Evolutionary conservation across 2,113 vertebrate genomes (phyloP).

Genomic region (Girardinichthys multiradiatus): DNA sequence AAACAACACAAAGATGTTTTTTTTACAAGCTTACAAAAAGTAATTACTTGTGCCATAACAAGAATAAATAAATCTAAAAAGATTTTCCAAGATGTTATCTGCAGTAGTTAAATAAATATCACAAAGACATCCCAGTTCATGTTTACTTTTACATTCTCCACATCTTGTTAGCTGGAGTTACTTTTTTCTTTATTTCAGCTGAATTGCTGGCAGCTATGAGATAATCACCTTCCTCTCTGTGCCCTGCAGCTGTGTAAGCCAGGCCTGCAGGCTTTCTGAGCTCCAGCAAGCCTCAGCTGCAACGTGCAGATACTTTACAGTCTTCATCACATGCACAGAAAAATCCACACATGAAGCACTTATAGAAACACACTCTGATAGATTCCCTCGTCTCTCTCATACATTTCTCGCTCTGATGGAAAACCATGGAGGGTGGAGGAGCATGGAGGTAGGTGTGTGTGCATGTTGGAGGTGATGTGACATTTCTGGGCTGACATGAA

Average conservation of each 20-base stretch:
- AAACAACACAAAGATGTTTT: background rate
- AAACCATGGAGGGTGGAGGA: constrained; percentile 46
- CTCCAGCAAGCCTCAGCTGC: constrained; percentile 54
- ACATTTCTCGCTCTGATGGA: constrained; percentile 36
- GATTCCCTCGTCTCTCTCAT: constrained; percentile 21
- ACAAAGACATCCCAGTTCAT: constrained; percentile 37
- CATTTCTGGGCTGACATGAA: constrained; percentile 78
- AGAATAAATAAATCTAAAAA: background rate
- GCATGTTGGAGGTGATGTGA: constrained; percentile 66
- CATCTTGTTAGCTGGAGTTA: constrained; percentile 57
- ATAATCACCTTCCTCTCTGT: constrained; percentile 81
- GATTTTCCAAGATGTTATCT: background rate
- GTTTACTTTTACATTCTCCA: constrained; percentile 50
- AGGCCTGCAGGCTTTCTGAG: constrained; percentile 65
- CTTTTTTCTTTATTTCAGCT: constrained; percentile 69
- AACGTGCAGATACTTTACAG: constrained; percentile 60
- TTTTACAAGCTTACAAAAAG: background rate
- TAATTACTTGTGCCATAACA: no score
- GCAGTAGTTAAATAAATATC: constrained; percentile 44
- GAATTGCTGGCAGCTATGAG: constrained; percentile 81
- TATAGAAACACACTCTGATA: constrained; percentile 22
- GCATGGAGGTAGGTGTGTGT: constrained; percentile 34
- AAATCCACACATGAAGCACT: constrained; percentile 24
- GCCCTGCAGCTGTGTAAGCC: constrained; percentile 73
- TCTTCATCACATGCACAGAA: constrained; percentile 43